Evolutionary conservation across 2,797 vertebrate genomes (phyloP), one percentile per base, ranked within the genome.

Genomic region (Borostomias antarcticus): DNA sequence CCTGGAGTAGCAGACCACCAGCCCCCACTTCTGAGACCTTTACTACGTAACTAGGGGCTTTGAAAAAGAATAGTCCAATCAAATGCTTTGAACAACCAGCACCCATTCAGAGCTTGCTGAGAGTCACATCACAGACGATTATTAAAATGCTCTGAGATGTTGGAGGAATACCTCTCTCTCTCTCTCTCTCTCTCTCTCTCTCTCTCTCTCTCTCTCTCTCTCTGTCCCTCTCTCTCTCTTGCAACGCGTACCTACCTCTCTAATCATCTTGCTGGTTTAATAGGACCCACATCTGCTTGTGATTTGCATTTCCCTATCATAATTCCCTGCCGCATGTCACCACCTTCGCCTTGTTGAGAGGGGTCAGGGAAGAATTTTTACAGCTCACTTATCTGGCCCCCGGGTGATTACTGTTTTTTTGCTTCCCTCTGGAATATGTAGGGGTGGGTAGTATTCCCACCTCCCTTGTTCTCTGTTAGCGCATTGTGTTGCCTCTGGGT

Each of bases 1-100:
- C 75, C 48, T 82, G 78, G 73, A 84, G 76, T 77, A 53, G 59
- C 52, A 76, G 78, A 64, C 71, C 81, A 74, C 15, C 33, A 35
- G 48, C 7, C 47, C 9, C 53, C 32, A 8, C 2, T 9, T 37
- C 15, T 43, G 11, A 82, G 80, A 85, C 85, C 83, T 85, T 89
- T 85, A 52, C 70, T n/a, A n/a, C n/a, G n/a, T n/a, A n/a, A n/a
- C n/a, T n/a, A 28, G 62, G 11, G 57, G 59, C 67, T 76, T 67
- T 82, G 77, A 86, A 74, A 68, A 13, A 75, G 73, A 80, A 52
- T 71, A 69, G 21, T 76, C 59, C 29, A 62, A 59, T 76, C 43
- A 66, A 56, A 68, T 25, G 19, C 45, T 69, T 66, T 62, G 13
- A n/a, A 8, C 21, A 51, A 50, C 17, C n/a, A n/a, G 40, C n/a